Evolutionary conservation across 2,888 invertebrate genomes (phyloP), one percentile per base, ranked within the genome.

Genomic region (Drosophila koepferae): DNA sequence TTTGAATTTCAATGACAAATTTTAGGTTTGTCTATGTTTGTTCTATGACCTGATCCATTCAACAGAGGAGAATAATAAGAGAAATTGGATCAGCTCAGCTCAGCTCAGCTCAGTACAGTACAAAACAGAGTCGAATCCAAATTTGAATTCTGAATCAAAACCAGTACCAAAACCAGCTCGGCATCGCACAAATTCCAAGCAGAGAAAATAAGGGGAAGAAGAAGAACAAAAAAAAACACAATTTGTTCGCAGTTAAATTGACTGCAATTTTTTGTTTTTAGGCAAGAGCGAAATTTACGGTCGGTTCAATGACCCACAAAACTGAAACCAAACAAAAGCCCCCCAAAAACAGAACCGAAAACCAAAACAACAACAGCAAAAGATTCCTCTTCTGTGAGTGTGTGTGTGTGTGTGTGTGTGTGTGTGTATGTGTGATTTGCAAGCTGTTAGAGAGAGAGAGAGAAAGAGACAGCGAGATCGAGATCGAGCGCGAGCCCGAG

Each of bases 251-350:
- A 68, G 77, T 74, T 73, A 78, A 88, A 84, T 84, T 74, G 80
- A 77, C 75, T 85, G 88, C 86, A 85, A 87, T 85, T 85, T 89
- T 80, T 88, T 77, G 90, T 88, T 85, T 90, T 85, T 85, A 85
- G 85, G 90, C 81, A 90, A 86, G 61, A 77, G 48, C 66, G 53
- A 82, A 82, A 78, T 86, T 67, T 70, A 64, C 71, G 69, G 74
- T 69, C 81, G 56, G 86, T 86, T 87, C 87, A 90, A 88, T 85
- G 90, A 89, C 88, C 87, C 64, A 85, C 60, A 77, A 69, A 69
- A 66, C 72, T 65, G 72, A 72, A 90, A 73, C 77, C 88, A 88
- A 88, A 90, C 85, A 90, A 86, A 89, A 86, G 81, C 74, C 59
- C 53, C 48, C 51, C 28, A 49, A 51, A 70, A 40, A 56, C 65